phyloP scores from a whole-genome alignment of 2,113 vertebrate genomes.

The Myrmecophaga tridactyla region DNA sequence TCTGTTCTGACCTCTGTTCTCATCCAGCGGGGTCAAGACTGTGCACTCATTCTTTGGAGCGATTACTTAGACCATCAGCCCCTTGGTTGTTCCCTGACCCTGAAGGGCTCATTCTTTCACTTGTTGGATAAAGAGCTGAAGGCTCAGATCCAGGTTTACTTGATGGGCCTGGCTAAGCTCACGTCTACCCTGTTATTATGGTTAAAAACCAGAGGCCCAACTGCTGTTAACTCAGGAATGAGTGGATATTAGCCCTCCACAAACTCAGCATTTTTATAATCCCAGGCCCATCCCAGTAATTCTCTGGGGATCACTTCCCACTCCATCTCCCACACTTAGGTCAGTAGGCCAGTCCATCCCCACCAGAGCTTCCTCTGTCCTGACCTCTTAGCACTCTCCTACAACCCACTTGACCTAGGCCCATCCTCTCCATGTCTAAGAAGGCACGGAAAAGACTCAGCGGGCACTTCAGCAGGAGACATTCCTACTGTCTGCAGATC shows the following conservation, averaged over 20 bases:
- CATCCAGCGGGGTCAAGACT: neutral
- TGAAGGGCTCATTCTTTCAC: neutral
- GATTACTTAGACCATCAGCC: neutral
- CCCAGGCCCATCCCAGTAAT: neutral
- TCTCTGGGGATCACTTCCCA: conserved; percentile 9
- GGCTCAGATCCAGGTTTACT: neutral
- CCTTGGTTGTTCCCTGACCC: neutral
- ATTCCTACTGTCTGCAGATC: neutral
- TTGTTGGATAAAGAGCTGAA: neutral
- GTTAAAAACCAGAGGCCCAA: conserved; percentile 8
- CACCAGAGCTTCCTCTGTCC: neutral
- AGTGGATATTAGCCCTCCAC: neutral
- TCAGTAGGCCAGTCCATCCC: neutral
- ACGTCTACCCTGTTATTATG: neutral
- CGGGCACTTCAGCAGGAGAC: neutral
- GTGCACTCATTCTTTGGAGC: neutral
- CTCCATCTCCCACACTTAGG: neutral
- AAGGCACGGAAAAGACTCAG: neutral
- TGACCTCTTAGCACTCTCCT: neutral
- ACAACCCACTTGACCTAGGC: neutral
- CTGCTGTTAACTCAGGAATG: neutral
- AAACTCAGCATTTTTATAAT: neutral
- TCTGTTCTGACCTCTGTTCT: neutral
- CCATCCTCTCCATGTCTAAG: neutral
- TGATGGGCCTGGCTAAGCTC: neutral